Evolutionary conservation across 2,113 vertebrate genomes (phyloP).

Genomic region (Delphinapterus leucas): DNA sequence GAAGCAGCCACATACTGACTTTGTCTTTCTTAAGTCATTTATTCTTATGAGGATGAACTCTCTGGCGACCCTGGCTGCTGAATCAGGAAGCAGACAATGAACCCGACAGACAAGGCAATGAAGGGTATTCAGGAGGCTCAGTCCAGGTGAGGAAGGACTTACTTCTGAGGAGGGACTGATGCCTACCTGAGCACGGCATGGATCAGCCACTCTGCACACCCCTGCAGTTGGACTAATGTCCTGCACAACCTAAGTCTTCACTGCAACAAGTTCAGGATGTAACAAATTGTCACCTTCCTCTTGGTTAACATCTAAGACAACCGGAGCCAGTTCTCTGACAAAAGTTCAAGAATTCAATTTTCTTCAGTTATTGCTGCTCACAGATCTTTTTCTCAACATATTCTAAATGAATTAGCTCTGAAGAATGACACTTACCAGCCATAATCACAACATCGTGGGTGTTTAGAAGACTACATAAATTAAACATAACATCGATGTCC

Average conservation of each 20-base stretch:
- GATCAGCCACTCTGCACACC: not conserved
- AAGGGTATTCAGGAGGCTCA: slow-evolving; percentile 45
- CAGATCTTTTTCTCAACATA: slow-evolving; percentile 21
- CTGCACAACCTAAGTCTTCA: slow-evolving; percentile 10
- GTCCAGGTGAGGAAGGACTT: not conserved
- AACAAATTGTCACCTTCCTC: slow-evolving; percentile 35
- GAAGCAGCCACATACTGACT: slow-evolving; percentile 14
- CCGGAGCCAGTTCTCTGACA: not conserved
- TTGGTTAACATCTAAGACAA: slow-evolving; percentile 28
- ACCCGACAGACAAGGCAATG: slow-evolving; percentile 64
- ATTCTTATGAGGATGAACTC: slow-evolving; percentile 52
- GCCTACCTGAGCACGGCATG: not conserved
- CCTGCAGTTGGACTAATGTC: not conserved
- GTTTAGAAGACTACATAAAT: slow-evolving; percentile 29
- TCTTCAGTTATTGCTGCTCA: slow-evolving; percentile 27
- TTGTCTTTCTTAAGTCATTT: slow-evolving; percentile 51
- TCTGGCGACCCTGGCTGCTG: slow-evolving; percentile 4
- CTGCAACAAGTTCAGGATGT: slow-evolving; percentile 29
- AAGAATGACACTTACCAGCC: slow-evolving; percentile 29
- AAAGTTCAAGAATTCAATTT: slow-evolving; percentile 64
- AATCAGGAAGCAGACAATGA: slow-evolving; percentile 61
- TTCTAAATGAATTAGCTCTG: slow-evolving; percentile 52
- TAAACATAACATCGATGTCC: not conserved
- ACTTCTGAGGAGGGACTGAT: not conserved
- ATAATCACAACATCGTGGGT: not conserved